These are phyloP conservation scores for Oxytorus armatus DNA, from an alignment of 2,888 invertebrate genomes.

Conservation along the genomic window DNA sequence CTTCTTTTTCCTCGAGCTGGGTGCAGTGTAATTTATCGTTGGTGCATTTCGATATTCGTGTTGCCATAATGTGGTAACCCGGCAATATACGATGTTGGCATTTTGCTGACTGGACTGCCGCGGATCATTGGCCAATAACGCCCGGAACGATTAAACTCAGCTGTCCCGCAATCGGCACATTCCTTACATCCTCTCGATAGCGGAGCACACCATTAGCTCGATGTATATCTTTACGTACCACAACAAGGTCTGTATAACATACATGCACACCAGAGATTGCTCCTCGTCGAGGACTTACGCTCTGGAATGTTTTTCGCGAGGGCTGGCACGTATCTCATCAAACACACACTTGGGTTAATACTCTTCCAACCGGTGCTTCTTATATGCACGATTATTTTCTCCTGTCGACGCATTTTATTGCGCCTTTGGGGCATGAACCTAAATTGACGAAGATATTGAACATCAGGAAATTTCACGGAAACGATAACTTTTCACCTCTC, in stretches of 20 bases:
- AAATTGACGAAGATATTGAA: constrained; percentile 44
- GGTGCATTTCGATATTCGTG: constrained; percentile 5
- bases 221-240: background rate
- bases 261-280: constrained; percentile 30
- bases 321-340: constrained; percentile 38
- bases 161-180: constrained; percentile 67
- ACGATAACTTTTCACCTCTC: background rate
- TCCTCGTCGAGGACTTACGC: constrained; percentile 19
- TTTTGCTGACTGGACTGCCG: constrained; percentile 17
- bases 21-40: background rate
- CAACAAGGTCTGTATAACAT: constrained; percentile 9
- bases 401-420: constrained; percentile 3
- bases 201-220: constrained; percentile 12
- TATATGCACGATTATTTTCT: background rate
- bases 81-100: constrained; percentile 26
- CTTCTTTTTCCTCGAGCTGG: background rate
- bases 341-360: constrained; percentile 36
- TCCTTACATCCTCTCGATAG: constrained; percentile 50
- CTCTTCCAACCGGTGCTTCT: constrained; percentile 6
- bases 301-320: constrained; percentile 52
- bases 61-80: background rate
- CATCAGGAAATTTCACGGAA: background rate
- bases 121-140: constrained; percentile 59
- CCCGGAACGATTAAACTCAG: constrained; percentile 66
- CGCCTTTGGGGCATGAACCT: constrained; percentile 13